Evolutionary conservation across 2,888 invertebrate species (phyloP).

Genomic region (Gymnosoma rotundatum): DNA sequence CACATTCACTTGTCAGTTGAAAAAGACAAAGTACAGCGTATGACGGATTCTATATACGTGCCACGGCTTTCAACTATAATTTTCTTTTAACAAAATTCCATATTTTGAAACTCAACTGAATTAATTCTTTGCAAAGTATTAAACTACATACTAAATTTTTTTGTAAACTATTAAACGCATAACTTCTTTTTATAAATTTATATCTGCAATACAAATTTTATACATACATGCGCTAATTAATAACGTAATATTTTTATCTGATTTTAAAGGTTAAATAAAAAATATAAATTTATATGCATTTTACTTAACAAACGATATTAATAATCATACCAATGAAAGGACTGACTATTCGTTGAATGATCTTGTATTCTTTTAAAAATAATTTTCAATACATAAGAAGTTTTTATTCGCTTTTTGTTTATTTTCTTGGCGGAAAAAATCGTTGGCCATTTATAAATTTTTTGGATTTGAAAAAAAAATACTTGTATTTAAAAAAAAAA

Average conservation of each 20-base stretch:
- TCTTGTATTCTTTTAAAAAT: not conserved
- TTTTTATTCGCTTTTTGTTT: no score
- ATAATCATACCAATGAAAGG: not conserved
- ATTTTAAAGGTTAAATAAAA: not conserved
- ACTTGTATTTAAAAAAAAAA: no score
- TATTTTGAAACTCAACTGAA: not conserved
- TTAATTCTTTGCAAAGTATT: not conserved
- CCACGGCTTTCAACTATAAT: no score
- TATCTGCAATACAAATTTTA: constrained; percentile 25
- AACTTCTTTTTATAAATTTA: constrained; percentile 26
- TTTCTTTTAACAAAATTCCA: no score
- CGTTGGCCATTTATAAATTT: no score
- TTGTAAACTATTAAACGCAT: constrained; percentile 12
- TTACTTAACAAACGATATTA: constrained; percentile 23
- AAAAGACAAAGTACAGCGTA: no score
- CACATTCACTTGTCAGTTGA: no score
- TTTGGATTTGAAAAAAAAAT: no score
- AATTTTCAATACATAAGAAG: not conserved
- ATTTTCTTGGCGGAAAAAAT: no score
- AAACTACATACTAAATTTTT: not conserved
- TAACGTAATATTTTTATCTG: not conserved
- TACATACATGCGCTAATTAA: not conserved
- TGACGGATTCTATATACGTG: no score
- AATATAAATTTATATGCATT: constrained; percentile 3
- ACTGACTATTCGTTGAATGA: not conserved